Evolutionary conservation across 2,113 vertebrate species (phyloP).

Genomic region (Glaucidium brasilianum): DNA sequence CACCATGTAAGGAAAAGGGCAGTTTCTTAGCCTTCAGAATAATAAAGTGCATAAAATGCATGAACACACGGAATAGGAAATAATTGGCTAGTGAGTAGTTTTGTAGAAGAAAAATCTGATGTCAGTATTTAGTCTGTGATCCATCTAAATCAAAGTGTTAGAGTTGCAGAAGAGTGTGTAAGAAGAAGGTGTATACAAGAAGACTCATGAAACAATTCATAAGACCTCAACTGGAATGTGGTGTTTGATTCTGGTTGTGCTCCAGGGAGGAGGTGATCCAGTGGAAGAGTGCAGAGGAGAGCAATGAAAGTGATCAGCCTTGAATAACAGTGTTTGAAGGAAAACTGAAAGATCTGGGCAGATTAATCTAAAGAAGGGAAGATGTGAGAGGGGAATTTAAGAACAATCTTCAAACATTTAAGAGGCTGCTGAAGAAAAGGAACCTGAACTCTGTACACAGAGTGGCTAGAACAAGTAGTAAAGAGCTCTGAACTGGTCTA

Average conservation of each 20-base stretch:
- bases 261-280: background rate
- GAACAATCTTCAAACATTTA: background rate
- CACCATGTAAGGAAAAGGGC: background rate
- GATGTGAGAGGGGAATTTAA: background rate
- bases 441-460: background rate
- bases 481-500: background rate
- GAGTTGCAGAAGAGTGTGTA: background rate
- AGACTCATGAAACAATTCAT: background rate
- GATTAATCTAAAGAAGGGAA: background rate
- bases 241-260: background rate
- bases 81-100: background rate
- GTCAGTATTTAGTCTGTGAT: background rate
- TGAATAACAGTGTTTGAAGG: background rate
- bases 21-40: background rate
- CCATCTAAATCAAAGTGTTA: background rate
- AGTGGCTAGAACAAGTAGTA: background rate
- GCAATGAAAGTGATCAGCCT: background rate
- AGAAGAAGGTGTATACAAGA: background rate
- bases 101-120: background rate
- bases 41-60: background rate
- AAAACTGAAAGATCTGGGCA: background rate
- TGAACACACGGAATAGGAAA: background rate
- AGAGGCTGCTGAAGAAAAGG: background rate
- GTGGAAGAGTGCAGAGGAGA: background rate
- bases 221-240: background rate